Conservation (phyloP, 1,140 invertebrate species). For the Drosophila nannoptera region DNA sequence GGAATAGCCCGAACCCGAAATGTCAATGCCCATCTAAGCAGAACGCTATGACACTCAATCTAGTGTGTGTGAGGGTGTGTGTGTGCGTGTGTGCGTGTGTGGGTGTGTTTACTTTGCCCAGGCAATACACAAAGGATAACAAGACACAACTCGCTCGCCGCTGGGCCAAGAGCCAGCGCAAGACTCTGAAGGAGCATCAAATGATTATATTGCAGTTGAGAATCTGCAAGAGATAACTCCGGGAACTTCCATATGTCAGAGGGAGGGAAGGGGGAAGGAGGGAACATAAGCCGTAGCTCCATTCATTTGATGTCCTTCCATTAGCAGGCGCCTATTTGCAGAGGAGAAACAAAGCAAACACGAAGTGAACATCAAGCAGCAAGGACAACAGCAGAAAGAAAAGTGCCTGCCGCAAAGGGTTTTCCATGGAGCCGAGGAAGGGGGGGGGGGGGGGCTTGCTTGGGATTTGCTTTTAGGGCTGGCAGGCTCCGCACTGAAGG, state of each 20-base stretch:
- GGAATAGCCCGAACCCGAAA: slow-evolving; percentile 16
- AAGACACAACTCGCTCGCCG: slow-evolving; percentile 65
- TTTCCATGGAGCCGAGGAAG: neutral
- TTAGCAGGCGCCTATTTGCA: neutral
- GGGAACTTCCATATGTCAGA: too few relatives aligned
- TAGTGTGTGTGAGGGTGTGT: neutral
- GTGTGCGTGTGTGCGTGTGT: slow-evolving; percentile 15
- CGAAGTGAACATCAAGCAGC: slow-evolving; percentile 47
- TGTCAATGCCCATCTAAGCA: slow-evolving; percentile 15
- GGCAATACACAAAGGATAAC: slow-evolving; percentile 77
- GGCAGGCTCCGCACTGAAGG: slow-evolving; percentile 21
- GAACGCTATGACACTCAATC: neutral
- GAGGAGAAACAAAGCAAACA: slow-evolving; percentile 2
- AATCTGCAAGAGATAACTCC: too few relatives aligned
- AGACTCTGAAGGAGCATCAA: too few relatives aligned
- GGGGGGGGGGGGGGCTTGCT: neutral
- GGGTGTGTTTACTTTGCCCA: slow-evolving; percentile 63
- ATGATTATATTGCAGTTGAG: too few relatives aligned
- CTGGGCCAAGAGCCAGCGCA: neutral
- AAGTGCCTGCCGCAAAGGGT: neutral
- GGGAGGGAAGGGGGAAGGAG: too few relatives aligned
- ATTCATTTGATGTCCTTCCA: neutral
- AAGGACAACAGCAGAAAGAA: slow-evolving; percentile 24
- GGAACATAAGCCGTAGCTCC: too few relatives aligned
- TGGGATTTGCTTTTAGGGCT: slow-evolving; percentile 19